Evolutionary conservation across 2,797 vertebrate genomes (phyloP), one percentile per base, ranked within the genome.

Genomic region (Oryzias dopingdopingensis): DNA sequence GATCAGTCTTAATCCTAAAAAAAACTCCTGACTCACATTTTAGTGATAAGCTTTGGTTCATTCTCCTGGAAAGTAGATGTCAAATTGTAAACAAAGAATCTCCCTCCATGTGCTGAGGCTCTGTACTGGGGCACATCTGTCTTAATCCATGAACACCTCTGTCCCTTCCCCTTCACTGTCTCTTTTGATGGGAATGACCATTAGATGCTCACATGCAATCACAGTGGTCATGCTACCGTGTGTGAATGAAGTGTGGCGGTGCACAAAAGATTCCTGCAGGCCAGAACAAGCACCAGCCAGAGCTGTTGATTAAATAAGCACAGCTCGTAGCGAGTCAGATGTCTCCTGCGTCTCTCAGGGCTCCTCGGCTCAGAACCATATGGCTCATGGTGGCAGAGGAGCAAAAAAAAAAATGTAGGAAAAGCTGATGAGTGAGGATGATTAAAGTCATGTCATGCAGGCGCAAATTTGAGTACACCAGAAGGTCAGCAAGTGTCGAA

Each of bases 401-500:
- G 58, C 16, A 44, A 17, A 42, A 42, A 52, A 44, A 52, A 40
- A 32, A 26, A 48, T 22, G 29, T 10, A 43, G 7, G 41, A 37
- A 65, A 40, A 42, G 2, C 41, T 22, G 2, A 14, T 49, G 44
- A 44, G 55, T 3, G 53, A 15, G n/a, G 56, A 53, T 86, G 80
- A 88, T 88, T 85, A 84, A 84, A 84, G 74, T 67, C 54, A 15
- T 60, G 77, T 72, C 79, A 75, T 23, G 24, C 66, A 69, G 67
- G 47, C 23, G 24, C 65, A 76, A 62, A 64, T 72, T 73, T 78
- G 77, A 79, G 70, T 76, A 85, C 85, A 82, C 77, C 84, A 84
- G 68, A 62, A 79, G 87, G 83, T 88, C 84, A 77, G 59, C 5
- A n/a, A 56, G 74, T 74, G 79, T 82, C 70, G 52, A 68, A 65